A percentile compares a stretch with the other conserved stretches of the same genome.
phyloP scores from a whole-genome alignment of 2,888 invertebrate genomes.

The Ophion obscuratus region DNA sequence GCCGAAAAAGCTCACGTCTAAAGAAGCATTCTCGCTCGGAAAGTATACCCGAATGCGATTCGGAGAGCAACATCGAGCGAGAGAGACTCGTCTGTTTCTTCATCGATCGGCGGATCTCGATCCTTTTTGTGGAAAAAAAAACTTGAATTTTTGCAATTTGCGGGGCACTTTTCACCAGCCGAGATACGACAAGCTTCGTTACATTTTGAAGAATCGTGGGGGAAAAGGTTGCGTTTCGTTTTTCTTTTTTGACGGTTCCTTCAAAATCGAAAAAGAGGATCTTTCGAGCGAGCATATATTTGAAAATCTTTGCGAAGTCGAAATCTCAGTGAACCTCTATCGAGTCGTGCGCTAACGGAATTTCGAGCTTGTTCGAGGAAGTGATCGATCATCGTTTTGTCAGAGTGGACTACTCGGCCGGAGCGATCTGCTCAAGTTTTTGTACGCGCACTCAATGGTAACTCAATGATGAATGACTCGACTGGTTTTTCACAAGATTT shows the following conservation, averaged over 20 bases:
- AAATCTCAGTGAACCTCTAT: not conserved
- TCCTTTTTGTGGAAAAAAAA: not conserved
- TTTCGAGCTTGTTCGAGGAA: conserved; percentile 10
- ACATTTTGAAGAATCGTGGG: not conserved
- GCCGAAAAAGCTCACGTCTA: not conserved
- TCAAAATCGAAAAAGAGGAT: not conserved
- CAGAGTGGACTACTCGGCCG: conserved; percentile 7
- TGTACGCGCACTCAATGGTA: conserved; percentile 32
- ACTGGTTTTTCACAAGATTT: conserved; percentile 11
- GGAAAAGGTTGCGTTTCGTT: not conserved
- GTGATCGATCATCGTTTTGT: conserved; percentile 54
- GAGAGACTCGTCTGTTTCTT: not conserved
- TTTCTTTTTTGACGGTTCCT: not conserved
- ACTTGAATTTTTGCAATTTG: not conserved
- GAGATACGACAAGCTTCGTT: not conserved
- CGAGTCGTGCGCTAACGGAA: not conserved
- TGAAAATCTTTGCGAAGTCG: not conserved
- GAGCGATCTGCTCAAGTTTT: conserved; percentile 42
- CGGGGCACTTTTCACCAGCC: not conserved
- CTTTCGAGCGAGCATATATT: conserved; percentile 24
- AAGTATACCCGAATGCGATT: not conserved
- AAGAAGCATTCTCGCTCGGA: not conserved
- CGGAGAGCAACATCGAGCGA: not conserved
- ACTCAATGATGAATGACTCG: conserved; percentile 27
- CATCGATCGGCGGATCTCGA: not conserved